A percentile compares a stretch with the other conserved stretches of the same genome.
Conservation (phyloP, 2,888 invertebrate species). For the Mesoligia furuncula region DNA sequence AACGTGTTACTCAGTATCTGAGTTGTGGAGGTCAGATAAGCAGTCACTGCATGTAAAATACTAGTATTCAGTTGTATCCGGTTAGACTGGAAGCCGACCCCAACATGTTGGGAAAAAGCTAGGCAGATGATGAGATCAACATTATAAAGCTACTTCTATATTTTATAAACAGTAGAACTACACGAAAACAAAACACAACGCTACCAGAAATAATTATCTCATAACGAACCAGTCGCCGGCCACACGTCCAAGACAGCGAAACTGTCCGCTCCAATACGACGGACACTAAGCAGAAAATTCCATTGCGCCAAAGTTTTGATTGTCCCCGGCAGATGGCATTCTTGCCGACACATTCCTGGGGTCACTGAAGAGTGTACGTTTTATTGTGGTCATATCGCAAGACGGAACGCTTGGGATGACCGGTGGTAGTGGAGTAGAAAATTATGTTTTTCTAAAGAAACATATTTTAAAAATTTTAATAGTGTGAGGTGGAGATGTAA, state of each 20-base stretch:
- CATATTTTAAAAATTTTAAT: not conserved
- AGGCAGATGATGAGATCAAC: not conserved
- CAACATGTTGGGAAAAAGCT: too few species aligned
- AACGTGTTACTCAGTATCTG: not conserved
- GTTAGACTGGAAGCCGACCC: not conserved
- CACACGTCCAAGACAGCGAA: conserved; percentile 72
- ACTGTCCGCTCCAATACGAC: conserved; percentile 82
- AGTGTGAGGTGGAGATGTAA: not conserved
- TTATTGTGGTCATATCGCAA: conserved; percentile 86
- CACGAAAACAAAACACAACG: conserved; percentile 26
- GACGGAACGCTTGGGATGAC: conserved; percentile 23
- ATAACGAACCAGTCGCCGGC: conserved; percentile 38
- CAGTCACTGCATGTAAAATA: not conserved
- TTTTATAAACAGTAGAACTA: not conserved
- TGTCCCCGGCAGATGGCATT: conserved; percentile 90
- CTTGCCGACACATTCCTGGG: conserved; percentile 86
- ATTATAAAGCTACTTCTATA: not conserved
- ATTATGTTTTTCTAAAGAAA: not conserved
- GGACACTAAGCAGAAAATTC: conserved; percentile 89
- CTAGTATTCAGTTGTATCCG: not conserved
- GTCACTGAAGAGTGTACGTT: conserved; percentile 82
- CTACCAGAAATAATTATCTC: conserved; percentile 60
- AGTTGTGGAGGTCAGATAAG: not conserved
- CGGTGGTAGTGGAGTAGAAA: not conserved
- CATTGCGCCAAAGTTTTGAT: conserved; percentile 89